Evolutionary conservation across 2,888 invertebrate species (phyloP).

Genomic region (Cerceris ruficornis): DNA sequence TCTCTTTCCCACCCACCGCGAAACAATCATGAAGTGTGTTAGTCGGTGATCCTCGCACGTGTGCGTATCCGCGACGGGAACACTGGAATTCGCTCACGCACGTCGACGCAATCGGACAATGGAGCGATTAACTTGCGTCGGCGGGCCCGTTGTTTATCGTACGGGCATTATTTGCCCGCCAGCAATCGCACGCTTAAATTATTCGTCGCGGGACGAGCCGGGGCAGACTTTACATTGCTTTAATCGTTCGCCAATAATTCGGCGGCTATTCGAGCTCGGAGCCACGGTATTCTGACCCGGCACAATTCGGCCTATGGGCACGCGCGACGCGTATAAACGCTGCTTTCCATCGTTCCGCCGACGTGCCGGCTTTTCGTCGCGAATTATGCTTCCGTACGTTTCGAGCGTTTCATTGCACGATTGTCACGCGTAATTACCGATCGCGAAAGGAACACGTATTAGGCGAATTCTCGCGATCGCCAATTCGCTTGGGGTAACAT

Average conservation of each 20-base stretch:
- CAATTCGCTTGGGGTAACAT: too few species aligned
- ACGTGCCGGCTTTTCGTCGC: conserved; percentile 34
- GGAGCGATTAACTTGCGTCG: conserved; percentile 78
- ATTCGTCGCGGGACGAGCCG: conserved; percentile 69
- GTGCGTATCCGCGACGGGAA: conserved; percentile 17
- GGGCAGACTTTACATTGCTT: conserved; percentile 74
- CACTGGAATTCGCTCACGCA: conserved; percentile 72
- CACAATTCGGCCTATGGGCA: conserved; percentile 46
- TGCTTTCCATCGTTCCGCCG: conserved; percentile 22
- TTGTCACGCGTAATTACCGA: conserved; percentile 39
- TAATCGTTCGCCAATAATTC: conserved; percentile 74
- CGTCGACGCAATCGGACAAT: conserved; percentile 75
- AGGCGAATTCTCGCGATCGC: not conserved
- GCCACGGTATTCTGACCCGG: conserved; percentile 41
- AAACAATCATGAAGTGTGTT: conserved; percentile 2
- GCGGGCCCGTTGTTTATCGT: conserved; percentile 75
- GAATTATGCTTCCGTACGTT: conserved; percentile 43
- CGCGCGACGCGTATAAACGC: conserved; percentile 33
- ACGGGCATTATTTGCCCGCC: conserved; percentile 73
- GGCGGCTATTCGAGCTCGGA: conserved; percentile 66
- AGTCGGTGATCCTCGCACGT: conserved; percentile 26
- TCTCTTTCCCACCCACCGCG: too few species aligned
- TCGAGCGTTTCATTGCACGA: conserved; percentile 35
- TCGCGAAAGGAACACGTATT: conserved; percentile 38
- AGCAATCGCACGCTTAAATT: conserved; percentile 78